Base-by-base conservation (phyloP, 1,140 invertebrate genomes). In the Augochlora pura region DNA sequence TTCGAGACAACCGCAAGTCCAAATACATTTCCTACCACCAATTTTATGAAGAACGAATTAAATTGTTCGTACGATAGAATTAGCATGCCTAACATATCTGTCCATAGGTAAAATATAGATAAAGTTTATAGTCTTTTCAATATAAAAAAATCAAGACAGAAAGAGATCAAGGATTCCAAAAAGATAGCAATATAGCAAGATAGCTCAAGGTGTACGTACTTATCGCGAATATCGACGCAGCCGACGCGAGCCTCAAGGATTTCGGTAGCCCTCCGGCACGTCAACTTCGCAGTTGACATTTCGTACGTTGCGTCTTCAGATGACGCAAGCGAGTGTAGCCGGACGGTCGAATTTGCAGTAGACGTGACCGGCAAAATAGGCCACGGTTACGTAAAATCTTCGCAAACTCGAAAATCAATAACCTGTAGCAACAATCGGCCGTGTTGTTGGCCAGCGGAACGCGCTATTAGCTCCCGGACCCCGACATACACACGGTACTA, bases 381-480 rank as follows among this genome's bases (percentile, higher is more conserved):
- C 39, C 69, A 52, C n/a, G 25, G 77, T 79, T 78, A 78, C 54
- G 60, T 78, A 72, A 78, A 72, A 72, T 78, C 68, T 77, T 64
- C 18, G 32, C 32, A 27, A 64, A 64, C 49, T 57, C 27, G 7
- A 10, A 27, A 78, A 78, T 78, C 76, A 27, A 78, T 78, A 57
- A 16, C 2, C 32, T 2, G 32, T 14, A 12, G 46, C n/a, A 18
- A 46, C 52, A 63, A 66, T 66, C 39, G 42, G 21, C 16, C 49
- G 49, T 21, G 54, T 8, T n/a, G 49, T 52, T 18, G 49, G 42
- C 42, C 12, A 10, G 12, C 42, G 42, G 49, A 52, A 21, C 18
- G 49, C 6, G 49, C 16, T 52, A 21, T 52, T 52, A 52, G 49
- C 14, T 7, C 49, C 18, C n/a, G n/a, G n/a, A n/a, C 54, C 8